Conservation (phyloP, 2,888 invertebrate genomes). For the Andrena fulva region DNA sequence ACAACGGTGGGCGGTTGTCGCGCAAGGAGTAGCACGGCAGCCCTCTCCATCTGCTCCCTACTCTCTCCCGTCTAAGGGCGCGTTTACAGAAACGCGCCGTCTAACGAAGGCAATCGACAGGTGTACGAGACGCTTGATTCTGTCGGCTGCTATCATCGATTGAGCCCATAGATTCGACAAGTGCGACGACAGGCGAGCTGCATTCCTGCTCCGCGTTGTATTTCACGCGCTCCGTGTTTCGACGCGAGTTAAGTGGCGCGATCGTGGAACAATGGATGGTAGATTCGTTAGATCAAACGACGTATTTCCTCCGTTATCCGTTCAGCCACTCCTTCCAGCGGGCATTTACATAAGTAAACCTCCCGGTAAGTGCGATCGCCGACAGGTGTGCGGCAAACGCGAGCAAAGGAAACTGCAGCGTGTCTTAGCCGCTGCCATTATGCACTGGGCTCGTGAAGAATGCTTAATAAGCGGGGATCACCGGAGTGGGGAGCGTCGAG, state of each 20-base stretch:
- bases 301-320: constrained; percentile 4
- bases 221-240: not conserved
- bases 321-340: constrained; percentile 28
- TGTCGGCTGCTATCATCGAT: constrained; percentile 12
- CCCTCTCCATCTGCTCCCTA: constrained; percentile 50
- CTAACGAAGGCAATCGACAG: constrained; percentile 41
- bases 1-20: constrained; percentile 48
- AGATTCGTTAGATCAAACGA: not conserved
- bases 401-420: constrained; percentile 8
- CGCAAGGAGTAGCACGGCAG: constrained; percentile 41
- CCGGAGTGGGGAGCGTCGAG: not conserved
- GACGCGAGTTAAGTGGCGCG: constrained; percentile 12
- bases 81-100: constrained; percentile 48
- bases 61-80: constrained; percentile 4
- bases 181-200: constrained; percentile 8
- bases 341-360: constrained; percentile 73
- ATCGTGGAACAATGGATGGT: constrained; percentile 13
- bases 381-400: constrained; percentile 66
- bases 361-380: constrained; percentile 48
- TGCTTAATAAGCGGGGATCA: constrained; percentile 25
- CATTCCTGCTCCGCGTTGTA: too few relatives aligned
- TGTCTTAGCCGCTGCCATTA: not conserved
- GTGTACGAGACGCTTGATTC: constrained; percentile 23
- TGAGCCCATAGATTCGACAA: constrained; percentile 12
- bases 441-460: not conserved